Conservation (phyloP, 2,888 invertebrate genomes). For the Epistrophe eligans region DNA sequence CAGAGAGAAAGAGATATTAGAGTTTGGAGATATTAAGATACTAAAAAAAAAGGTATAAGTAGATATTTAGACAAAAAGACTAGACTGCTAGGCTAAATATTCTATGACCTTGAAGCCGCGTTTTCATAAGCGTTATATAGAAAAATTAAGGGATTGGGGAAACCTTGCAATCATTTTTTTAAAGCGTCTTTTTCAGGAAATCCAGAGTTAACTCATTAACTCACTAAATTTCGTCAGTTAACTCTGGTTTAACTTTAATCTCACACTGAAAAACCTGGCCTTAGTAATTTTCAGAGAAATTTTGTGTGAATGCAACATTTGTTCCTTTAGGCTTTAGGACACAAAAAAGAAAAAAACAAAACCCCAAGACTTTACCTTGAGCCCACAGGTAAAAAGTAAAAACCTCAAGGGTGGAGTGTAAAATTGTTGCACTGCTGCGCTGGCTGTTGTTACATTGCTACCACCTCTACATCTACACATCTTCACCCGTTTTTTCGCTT, state of each 20-base stretch:
- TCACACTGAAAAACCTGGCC: too few species aligned
- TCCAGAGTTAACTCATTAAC: too few species aligned
- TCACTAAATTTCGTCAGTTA: too few species aligned
- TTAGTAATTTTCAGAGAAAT: not conserved
- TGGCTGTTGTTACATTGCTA: not conserved
- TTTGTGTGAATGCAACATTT: not conserved
- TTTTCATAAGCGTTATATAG: too few species aligned
- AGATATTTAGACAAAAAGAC: too few species aligned
- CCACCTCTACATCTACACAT: not conserved
- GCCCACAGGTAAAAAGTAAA: not conserved
- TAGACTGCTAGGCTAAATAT: too few species aligned
- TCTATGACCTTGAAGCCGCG: too few species aligned
- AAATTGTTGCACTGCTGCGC: not conserved
- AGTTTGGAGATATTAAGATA: not conserved
- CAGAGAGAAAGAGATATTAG: not conserved
- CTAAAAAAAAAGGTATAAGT: not conserved
- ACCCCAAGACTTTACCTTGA: not conserved
- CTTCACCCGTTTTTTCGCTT: not conserved
- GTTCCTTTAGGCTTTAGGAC: not conserved
- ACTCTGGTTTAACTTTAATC: too few species aligned
- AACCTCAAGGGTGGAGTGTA: constrained; percentile 62
- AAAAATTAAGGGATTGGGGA: too few species aligned
- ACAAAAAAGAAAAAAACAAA: not conserved
- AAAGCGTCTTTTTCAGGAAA: too few species aligned
- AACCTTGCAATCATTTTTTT: too few species aligned